Conservation (phyloP, 2,888 invertebrate species). For the Agrochola macilenta region DNA sequence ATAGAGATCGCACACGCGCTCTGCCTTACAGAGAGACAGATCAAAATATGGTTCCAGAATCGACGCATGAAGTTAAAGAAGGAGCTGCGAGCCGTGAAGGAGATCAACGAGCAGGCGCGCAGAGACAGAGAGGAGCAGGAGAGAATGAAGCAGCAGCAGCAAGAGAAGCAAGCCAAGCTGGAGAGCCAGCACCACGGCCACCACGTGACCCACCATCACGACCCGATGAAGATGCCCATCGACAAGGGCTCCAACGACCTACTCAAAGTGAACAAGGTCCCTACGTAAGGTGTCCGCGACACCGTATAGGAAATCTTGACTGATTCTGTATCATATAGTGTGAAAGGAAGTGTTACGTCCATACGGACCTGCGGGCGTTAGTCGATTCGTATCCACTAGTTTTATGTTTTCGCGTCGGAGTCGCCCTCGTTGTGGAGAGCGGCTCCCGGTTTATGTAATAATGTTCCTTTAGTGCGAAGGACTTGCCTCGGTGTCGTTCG, state of each 20-base stretch:
- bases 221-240: slow-evolving; percentile 93
- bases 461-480: slow-evolving; percentile 90
- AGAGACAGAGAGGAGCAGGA: slow-evolving; percentile 97
- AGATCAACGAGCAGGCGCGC: slow-evolving; percentile 98
- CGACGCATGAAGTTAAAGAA: slow-evolving; percentile 99
- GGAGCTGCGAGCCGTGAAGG: slow-evolving; percentile 97
- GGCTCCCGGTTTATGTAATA: slow-evolving; percentile 82
- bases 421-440: slow-evolving; percentile 83
- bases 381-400: slow-evolving; percentile 90
- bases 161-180: slow-evolving; percentile 96
- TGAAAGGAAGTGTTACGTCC: slow-evolving; percentile 89
- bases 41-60: slow-evolving; percentile 99
- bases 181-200: slow-evolving; percentile 93
- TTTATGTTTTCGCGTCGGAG: slow-evolving; percentile 87
- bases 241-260: slow-evolving; percentile 94
- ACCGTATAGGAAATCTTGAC: slow-evolving; percentile 85
- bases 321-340: slow-evolving; percentile 90
- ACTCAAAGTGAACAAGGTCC: slow-evolving; percentile 95
- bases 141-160: slow-evolving; percentile 97
- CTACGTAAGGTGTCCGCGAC: slow-evolving; percentile 92
- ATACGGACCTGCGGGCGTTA: slow-evolving; percentile 84
- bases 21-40: slow-evolving; percentile 98
- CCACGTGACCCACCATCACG: slow-evolving; percentile 93
- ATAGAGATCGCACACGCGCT: slow-evolving; percentile 99
- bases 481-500: slow-evolving; percentile 87